Percentiles rank a stretch among this genome's conserved stretches.
phyloP scores from a whole-genome alignment of 2,888 invertebrate species.

The Andrena marginata region DNA sequence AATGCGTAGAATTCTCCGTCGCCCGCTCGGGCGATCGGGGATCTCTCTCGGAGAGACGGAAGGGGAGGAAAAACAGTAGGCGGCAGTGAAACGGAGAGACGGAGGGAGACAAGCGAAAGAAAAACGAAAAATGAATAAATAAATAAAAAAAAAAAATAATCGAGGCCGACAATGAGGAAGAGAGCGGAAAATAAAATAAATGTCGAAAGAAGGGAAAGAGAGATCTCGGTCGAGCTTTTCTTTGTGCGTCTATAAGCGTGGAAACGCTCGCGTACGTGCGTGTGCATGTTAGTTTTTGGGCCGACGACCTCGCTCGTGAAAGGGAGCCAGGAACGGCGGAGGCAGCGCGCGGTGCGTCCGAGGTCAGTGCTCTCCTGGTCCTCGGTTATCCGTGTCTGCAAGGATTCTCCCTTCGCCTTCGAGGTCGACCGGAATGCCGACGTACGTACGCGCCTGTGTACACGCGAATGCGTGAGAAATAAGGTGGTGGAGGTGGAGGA shows the following conservation, averaged over 20 bases:
- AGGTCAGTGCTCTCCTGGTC: conserved; percentile 75
- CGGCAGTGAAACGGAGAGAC: conserved; percentile 15
- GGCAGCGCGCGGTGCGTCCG: conserved; percentile 69
- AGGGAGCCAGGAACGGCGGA: conserved; percentile 69
- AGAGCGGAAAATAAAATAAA: background rate
- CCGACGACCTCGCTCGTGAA: conserved; percentile 75
- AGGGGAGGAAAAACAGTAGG: background rate
- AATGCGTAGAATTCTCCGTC: conserved; percentile 6
- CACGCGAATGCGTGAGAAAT: conserved; percentile 69
- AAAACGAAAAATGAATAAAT: background rate
- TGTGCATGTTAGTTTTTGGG: conserved; percentile 71
- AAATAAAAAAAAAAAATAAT: background rate
- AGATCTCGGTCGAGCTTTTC: conserved; percentile 64
- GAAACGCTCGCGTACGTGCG: conserved; percentile 67
- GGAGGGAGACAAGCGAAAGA: conserved; percentile 16
- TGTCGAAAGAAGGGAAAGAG: conserved; percentile 4
- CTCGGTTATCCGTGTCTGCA: conserved; percentile 73
- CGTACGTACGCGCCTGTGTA: conserved; percentile 65
- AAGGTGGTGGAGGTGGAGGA: conserved; percentile 59
- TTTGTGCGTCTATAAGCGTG: conserved; percentile 68
- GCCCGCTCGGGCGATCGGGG: background rate
- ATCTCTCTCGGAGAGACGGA: conserved; percentile 19
- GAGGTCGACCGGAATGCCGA: conserved; percentile 74
- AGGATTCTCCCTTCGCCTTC: conserved; percentile 75
- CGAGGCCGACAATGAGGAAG: background rate